These are phyloP conservation scores for Tetragnatha versicolor DNA, from an alignment of 1,140 invertebrate genomes.

Conservation along the genomic window DNA sequence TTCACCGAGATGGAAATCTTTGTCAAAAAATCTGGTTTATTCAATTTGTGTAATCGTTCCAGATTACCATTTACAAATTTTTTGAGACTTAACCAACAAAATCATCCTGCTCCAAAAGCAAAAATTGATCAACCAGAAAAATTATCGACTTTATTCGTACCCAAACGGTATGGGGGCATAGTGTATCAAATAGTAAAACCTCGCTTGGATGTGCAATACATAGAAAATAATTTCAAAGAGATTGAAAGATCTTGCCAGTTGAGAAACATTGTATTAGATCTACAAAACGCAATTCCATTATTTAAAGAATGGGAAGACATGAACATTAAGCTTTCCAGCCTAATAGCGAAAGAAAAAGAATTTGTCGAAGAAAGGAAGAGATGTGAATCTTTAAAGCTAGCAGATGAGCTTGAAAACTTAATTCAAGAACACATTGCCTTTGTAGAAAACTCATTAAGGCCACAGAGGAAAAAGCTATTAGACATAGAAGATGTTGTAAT, in stretches of 20 bases:
- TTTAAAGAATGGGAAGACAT: background rate
- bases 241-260: background rate
- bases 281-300: background rate
- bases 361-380: background rate
- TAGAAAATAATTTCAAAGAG: background rate
- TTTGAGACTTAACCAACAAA: too few species aligned
- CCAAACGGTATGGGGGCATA: slow-evolving; percentile 8
- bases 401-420: background rate
- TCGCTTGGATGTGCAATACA: slow-evolving; percentile 4
- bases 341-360: background rate
- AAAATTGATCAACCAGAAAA: too few species aligned
- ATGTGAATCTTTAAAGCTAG: background rate
- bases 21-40: too few species aligned
- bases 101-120: too few species aligned
- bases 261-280: slow-evolving; percentile 2
- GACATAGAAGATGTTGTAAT: slow-evolving; percentile 21
- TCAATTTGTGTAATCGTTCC: too few species aligned
- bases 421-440: background rate
- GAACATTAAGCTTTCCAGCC: background rate
- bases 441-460: background rate
- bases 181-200: slow-evolving; percentile 42
- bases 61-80: too few species aligned
- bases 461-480: slow-evolving; percentile 10
- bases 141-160: slow-evolving; percentile 33
- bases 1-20: too few species aligned